Evolutionary conservation across 2,113 vertebrate species (phyloP), one percentile per base, ranked within the genome.

Genomic region (Catagonus wagneri): DNA sequence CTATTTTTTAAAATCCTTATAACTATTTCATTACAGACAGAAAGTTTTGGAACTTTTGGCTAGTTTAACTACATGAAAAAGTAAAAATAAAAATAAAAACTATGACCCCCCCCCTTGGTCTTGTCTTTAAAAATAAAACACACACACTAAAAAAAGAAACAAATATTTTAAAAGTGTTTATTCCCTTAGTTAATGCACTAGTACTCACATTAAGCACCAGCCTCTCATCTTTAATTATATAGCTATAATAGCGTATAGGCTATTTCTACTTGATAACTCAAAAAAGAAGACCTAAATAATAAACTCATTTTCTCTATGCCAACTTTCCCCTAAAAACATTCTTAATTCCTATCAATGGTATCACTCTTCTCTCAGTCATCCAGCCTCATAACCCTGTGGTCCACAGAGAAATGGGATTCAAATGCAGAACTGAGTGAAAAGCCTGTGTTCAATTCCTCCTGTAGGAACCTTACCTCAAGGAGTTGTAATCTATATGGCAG

Each of bases 1-100:
- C 23, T 85, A 74, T 27, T 80, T 92, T 94, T 93, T 19, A 88
- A 84, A 74, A 84, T 80, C 69, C 25, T 80, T 75, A 91, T 25
- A 7, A 16, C 61, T 36, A 32, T 56, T 85, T 94, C 81, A 85
- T 25, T 71, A 81, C 7, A 92, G 19, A 72, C 68, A 68, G 3
- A 65, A 97, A 90, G 10, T 36, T 93, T 36, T 36, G 10, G 56
- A 74, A 34, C 29, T 61, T 88, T 16, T 54, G 1, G 75, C 25
- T 80, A 92, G 12, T 69, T 10, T 34, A 87, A 76, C 27, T 89
- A 78, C 60, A 76, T 87, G 19, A 60, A 94, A 94, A 83, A 79
- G 19, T 54, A 58, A 84, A 96, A 95, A 44, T 32, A 20, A 13
- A 58, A 32, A n/a, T 23, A 6, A 79, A 32, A 44, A 20, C 20